Evolutionary conservation across 2,113 vertebrate genomes (phyloP).

Genomic region (Lophotis ruficrista): DNA sequence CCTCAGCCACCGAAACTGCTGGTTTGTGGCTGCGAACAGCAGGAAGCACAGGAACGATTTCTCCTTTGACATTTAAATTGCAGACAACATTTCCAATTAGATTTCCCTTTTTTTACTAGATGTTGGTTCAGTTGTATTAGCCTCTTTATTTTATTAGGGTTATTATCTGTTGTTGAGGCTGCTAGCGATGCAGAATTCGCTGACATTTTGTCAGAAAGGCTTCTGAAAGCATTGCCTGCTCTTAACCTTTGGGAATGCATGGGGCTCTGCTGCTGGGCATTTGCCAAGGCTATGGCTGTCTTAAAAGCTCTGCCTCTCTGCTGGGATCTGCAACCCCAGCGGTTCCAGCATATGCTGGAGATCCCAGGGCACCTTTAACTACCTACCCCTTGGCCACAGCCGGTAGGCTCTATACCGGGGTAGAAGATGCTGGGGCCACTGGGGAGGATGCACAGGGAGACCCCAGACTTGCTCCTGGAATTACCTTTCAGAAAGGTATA

Average conservation of each 20-base stretch:
- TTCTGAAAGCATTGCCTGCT: not conserved
- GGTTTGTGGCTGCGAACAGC: not conserved
- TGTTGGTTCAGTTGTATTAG: not conserved
- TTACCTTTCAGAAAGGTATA: not conserved
- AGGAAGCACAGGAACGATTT: not conserved
- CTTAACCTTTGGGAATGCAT: not conserved
- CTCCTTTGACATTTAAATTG: slow-evolving; percentile 35
- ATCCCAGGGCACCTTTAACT: not conserved
- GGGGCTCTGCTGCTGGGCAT: not conserved
- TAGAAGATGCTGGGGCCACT: too few species aligned
- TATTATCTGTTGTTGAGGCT: not conserved
- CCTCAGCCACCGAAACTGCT: not conserved
- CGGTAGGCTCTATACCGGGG: not conserved
- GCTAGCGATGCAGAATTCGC: not conserved
- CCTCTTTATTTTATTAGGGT: not conserved
- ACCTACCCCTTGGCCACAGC: not conserved
- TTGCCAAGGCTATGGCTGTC: not conserved
- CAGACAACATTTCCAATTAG: not conserved
- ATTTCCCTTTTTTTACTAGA: not conserved
- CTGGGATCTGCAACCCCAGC: not conserved
- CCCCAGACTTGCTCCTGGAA: not conserved
- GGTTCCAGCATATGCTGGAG: not conserved
- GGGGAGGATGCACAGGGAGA: not conserved
- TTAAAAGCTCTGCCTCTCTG: not conserved
- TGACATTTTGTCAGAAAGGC: not conserved